Base-by-base conservation (phyloP, 2,113 vertebrate genomes). In the Eudorcas thomsonii region DNA sequence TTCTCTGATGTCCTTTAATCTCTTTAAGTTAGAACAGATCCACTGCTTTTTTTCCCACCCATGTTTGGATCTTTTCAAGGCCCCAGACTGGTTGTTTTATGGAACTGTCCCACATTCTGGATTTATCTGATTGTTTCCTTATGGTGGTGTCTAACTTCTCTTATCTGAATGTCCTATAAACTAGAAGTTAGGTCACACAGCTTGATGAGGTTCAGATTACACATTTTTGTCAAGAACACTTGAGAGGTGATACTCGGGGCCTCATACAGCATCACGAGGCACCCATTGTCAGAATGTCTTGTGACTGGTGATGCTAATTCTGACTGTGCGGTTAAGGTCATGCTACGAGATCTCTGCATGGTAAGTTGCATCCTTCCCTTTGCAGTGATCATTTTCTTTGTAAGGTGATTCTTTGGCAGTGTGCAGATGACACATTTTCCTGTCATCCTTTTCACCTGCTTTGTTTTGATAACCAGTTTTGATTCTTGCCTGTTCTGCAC, bases 21-120 rank as follows among this genome's bases (percentile, higher is more conserved):
- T 92, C 55, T 52, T 50, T 78, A 55, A 94, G 95, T 82, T 91
- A 78, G 89, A 54, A 48, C 50, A 83, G 55, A 4, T 5, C 36
- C 11, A 52, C 13, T 36, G 50, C 9, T 64, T 74, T 33, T 6
- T 2, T 3, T 0, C 1, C 4, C 10, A 16, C 43, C n/a, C 2
- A 26, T 39, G 19, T 77, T 25, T 81, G 45, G 82, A 43, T 60
- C 87, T 89, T 93, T 91, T 67, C 36, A 87, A 88, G 87, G 62
- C 60, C 39, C 67, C 71, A 48, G 67, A 50, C 71, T 54, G 26
- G 48, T 62, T 45, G 80, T 87, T 97, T 62, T 88, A 77, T 50
- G 74, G 81, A 90, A 55, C 88, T 89, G 96, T 23, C 93, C 96
- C 86, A 93, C 93, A 94, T 98, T 96, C 43, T 74, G 93, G 30